These are phyloP conservation scores for Myanophis thanlyinensis DNA, from an alignment of 2,113 vertebrate species.

Conservation along the genomic window DNA sequence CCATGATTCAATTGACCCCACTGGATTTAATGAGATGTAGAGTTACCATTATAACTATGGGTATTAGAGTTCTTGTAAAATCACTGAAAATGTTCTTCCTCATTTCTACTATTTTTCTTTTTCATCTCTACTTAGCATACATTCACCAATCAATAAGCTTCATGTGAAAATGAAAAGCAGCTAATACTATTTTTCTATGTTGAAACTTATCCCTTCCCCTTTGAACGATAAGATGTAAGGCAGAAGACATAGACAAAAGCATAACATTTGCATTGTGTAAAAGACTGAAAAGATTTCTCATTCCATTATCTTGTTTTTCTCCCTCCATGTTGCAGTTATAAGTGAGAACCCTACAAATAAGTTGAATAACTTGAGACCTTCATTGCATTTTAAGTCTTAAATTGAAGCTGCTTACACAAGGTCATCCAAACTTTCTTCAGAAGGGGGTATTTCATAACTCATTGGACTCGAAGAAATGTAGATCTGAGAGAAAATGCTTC, in stretches of 20 bases:
- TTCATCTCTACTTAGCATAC: not conserved
- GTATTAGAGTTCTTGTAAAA: not conserved
- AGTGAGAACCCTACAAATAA: not conserved
- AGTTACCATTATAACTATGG: not conserved
- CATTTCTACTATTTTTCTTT: not conserved
- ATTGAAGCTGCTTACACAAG: not conserved
- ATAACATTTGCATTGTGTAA: not conserved
- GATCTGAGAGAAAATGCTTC: not conserved
- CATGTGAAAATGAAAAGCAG: not conserved
- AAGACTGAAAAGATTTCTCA: not conserved
- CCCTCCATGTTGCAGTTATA: no score
- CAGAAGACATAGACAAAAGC: not conserved
- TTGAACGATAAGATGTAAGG: not conserved
- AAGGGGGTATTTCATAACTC: not conserved
- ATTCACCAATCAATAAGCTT: not conserved
- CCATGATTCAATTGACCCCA: not conserved
- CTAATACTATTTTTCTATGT: not conserved
- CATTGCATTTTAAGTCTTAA: not conserved
- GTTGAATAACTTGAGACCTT: not conserved
- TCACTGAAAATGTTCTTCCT: not conserved
- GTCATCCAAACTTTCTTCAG: not conserved
- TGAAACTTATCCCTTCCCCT: not conserved
- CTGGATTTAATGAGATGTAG: not conserved
- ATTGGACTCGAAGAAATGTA: not conserved
- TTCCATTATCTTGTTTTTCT: not conserved